Evolutionary conservation across 2,888 invertebrate genomes (phyloP), one percentile per base, ranked within the genome.

Genomic region (Dexiosoma caninum): DNA sequence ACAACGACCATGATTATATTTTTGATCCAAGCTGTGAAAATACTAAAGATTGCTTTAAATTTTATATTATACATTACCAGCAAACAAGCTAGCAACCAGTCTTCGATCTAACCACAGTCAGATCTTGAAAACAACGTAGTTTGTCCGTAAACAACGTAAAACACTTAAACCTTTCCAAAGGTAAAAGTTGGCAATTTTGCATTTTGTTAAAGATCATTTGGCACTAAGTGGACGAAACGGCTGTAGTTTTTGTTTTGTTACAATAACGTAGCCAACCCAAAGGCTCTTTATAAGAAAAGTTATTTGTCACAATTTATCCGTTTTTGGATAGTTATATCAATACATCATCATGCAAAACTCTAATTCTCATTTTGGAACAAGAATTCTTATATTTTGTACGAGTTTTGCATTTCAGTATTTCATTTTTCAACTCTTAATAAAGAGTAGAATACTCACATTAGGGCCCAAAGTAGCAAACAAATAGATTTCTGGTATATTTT

Each of bases 401-500:
- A 74, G 64, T 75, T 78, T 70, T 81, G 81, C 81, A 83, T 81
- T 57, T 81, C 83, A 83, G 77, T 83, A 79, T 83, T 72, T 79
- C 21, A 83, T 79, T 83, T 76, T 69, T 83, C 76, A 76, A 79
- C 71, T 67, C 77, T 78, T 67, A 60, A 27, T 46, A 74, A 79
- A 64, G 79, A 81, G 80, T 74, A 77, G 67, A 60, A 69, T 87
- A 91, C 91, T 91, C 90, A 95, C 95, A 92, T 94, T 94, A 83
- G 92, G 93, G 88, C 92, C 93, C 90, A 92, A 91, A 84, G 93
- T 93, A 90, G 94, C 94, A 92, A 95, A 97, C 87, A 97, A 94
- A 91, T 94, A 94, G 86, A 96, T 94, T 90, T 94, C 94, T 83
- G 96, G 97, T 87, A 95, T 91, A 83, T 94, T 95, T 86, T 95